These are phyloP conservation scores for Puffinus mauretanicus DNA, from an alignment of 2,113 vertebrate genomes.

Conservation along the genomic window DNA sequence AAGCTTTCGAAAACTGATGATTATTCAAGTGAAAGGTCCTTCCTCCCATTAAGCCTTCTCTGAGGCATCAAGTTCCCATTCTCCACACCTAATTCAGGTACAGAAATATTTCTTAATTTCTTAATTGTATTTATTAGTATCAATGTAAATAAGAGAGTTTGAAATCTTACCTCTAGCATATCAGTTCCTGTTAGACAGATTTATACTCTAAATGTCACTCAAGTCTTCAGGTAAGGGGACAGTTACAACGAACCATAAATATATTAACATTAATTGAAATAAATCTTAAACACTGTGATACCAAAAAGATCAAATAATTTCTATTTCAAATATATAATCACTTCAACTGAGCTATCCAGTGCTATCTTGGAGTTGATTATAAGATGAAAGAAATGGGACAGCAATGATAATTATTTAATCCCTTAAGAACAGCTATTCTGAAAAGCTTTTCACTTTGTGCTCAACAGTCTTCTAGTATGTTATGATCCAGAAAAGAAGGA, in stretches of 20 bases:
- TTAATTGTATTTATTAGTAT: neutral
- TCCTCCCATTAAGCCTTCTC: neutral
- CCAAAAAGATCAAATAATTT: slow-evolving; percentile 65
- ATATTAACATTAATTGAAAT: slow-evolving; percentile 20
- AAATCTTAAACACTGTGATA: slow-evolving; percentile 21
- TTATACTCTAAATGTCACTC: slow-evolving; percentile 6
- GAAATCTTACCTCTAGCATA: neutral
- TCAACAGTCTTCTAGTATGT: slow-evolving; percentile 50
- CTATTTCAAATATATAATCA: slow-evolving; percentile 76
- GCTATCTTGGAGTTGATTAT: slow-evolving; percentile 82
- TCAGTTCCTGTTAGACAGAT: neutral
- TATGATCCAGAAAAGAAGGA: slow-evolving; percentile 62
- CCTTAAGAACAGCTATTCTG: slow-evolving; percentile 75
- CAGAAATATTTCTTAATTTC: neutral
- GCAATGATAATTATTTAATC: slow-evolving; percentile 83
- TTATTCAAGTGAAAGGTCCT: neutral
- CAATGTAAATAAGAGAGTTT: neutral
- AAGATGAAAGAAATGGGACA: slow-evolving; percentile 75
- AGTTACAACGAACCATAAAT: slow-evolving; percentile 21
- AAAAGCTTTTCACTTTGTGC: slow-evolving; percentile 73
- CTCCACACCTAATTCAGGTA: neutral
- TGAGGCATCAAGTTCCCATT: neutral
- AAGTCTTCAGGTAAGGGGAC: neutral
- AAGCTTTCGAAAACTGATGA: neutral
- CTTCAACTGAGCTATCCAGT: slow-evolving; percentile 74